A percentile compares a stretch with the other conserved stretches of the same genome.
Evolutionary conservation across 2,888 invertebrate species (phyloP).

Genomic region (Xestoiulus laeticollis): DNA sequence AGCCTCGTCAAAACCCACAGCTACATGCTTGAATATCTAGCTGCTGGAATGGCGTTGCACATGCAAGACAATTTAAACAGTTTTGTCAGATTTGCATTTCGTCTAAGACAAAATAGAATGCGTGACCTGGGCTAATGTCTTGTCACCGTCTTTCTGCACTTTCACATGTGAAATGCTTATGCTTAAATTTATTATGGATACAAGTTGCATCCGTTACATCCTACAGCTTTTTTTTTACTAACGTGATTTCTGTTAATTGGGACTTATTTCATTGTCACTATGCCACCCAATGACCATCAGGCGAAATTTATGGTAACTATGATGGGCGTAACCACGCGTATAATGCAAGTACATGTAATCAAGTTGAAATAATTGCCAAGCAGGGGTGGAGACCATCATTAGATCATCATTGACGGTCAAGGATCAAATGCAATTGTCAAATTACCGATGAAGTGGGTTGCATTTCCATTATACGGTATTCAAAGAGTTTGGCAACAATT

Average conservation of each 20-base stretch:
- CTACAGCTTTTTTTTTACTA: neutral
- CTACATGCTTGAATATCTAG: too few relatives aligned
- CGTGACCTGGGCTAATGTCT: too few relatives aligned
- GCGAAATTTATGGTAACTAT: neutral
- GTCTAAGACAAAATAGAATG: too few relatives aligned
- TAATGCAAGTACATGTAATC: neutral
- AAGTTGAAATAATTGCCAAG: neutral
- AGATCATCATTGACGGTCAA: neutral
- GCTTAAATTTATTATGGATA: neutral
- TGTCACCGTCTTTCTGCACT: too few relatives aligned
- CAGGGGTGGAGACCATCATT: neutral
- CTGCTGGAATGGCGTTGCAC: too few relatives aligned
- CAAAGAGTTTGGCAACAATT: neutral
- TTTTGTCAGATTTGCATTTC: too few relatives aligned
- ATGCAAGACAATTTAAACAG: too few relatives aligned
- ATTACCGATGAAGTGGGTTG: neutral
- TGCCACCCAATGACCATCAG: neutral
- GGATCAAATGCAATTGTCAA: neutral
- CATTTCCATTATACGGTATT: neutral
- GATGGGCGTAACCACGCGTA: slow-evolving; percentile 5
- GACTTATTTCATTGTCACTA: neutral
- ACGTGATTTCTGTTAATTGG: too few relatives aligned
- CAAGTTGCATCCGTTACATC: neutral
- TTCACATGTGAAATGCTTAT: neutral
- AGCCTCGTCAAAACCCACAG: too few relatives aligned